A percentile compares a stretch with the other conserved stretches of the same genome.
Conservation (phyloP, 1,140 invertebrate species). For the Matsumurasca onukii region DNA sequence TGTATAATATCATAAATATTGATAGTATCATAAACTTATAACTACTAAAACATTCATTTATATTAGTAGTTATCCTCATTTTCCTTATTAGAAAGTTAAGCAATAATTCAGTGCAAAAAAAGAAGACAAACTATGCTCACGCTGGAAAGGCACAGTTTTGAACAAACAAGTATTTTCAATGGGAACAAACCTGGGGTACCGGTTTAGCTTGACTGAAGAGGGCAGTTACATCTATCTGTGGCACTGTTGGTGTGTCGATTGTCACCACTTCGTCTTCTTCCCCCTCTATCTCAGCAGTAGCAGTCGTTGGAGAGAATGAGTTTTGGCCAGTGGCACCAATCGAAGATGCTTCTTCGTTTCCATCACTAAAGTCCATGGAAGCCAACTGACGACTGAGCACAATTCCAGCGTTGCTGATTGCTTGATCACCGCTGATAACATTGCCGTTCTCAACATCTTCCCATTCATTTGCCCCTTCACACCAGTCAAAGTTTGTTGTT, state of each 20-base stretch:
- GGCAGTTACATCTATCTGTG: constrained; percentile 61
- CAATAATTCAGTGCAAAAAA: too few relatives aligned
- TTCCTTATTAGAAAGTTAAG: too few relatives aligned
- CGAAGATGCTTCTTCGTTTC: constrained; percentile 36
- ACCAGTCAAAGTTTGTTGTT: constrained; percentile 53
- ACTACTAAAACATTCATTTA: too few relatives aligned
- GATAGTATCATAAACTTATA: too few relatives aligned
- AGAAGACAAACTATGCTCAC: too few relatives aligned
- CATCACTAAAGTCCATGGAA: neutral
- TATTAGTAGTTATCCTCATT: too few relatives aligned
- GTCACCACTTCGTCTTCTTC: constrained; percentile 64
- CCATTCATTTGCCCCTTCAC: constrained; percentile 71
- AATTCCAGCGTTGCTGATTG: neutral
- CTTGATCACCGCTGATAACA: constrained; percentile 34
- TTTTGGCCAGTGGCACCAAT: constrained; percentile 57
- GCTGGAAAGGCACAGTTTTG: too few relatives aligned
- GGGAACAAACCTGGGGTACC: constrained; percentile 52
- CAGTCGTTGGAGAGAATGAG: constrained; percentile 58
- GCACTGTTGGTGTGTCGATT: constrained; percentile 65
- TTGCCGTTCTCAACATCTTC: constrained; percentile 63
- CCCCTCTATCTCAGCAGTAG: constrained; percentile 68
- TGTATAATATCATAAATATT: too few relatives aligned
- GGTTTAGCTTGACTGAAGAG: constrained; percentile 58
- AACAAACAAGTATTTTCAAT: too few relatives aligned
- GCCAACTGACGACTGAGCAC: neutral